Conservation (phyloP, 2,888 invertebrate species). For the Caenorhabditis sp. region DNA sequence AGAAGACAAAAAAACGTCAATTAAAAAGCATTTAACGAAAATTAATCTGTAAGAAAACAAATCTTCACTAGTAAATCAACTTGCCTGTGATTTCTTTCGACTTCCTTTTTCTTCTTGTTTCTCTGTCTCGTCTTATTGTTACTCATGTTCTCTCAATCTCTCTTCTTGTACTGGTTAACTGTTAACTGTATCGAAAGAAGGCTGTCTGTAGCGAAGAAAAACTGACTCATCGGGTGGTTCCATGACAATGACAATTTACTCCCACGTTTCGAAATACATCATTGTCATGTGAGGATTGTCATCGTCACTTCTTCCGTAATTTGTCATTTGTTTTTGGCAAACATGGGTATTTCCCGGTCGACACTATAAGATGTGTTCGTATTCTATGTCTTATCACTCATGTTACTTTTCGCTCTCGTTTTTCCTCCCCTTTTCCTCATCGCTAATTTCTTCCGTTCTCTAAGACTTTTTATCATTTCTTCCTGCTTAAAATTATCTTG, state of each 20-base stretch:
- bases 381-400: not conserved
- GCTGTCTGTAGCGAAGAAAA: not conserved
- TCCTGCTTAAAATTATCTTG: not conserved
- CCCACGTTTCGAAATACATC: slow-evolving; percentile 18
- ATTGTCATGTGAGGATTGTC: not conserved
- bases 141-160: not conserved
- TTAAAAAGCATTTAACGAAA: no score
- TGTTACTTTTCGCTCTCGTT: not conserved
- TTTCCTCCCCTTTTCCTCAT: not conserved
- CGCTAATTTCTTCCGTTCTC: slow-evolving; percentile 16
- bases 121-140: not conserved
- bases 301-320: slow-evolving; percentile 17
- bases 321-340: slow-evolving; percentile 7
- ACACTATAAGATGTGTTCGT: not conserved
- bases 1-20: no score
- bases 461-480: not conserved
- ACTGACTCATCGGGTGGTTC: not conserved
- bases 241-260: slow-evolving; percentile 15
- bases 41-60: no score
- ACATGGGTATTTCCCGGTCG: not conserved
- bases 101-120: not conserved
- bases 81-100: not conserved
- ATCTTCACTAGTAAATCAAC: no score
- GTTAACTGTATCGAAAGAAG: not conserved
- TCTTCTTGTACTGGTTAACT: not conserved